These are phyloP conservation scores for Pandion haliaetus DNA, from an alignment of 2,113 vertebrate species.

Conservation along the genomic window DNA sequence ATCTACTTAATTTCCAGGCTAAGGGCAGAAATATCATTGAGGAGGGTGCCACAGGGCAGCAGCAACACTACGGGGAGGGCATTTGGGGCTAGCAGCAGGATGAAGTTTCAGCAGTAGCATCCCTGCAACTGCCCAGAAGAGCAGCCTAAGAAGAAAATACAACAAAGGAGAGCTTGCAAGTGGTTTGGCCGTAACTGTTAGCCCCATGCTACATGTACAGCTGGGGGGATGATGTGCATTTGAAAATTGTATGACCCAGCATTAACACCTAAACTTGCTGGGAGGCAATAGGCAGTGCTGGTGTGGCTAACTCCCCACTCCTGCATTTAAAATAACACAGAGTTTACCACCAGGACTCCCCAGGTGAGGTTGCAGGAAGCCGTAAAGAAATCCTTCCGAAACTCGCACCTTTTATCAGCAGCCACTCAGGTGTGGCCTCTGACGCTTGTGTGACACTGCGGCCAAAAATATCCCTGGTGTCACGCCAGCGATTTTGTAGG, in stretches of 20 bases:
- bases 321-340: not conserved
- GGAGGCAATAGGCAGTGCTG: not conserved
- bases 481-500: not conserved
- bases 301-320: not conserved
- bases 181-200: not conserved
- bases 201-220: accelerated
- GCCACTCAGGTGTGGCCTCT: not conserved
- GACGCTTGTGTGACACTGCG: not conserved
- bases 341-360: not conserved
- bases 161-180: not conserved
- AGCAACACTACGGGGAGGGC: accelerated
- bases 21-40: not conserved
- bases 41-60: not conserved
- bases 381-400: not conserved
- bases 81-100: not conserved
- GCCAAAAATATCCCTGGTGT: not conserved
- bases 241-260: not conserved
- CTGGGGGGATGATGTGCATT: not conserved
- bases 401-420: not conserved
- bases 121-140: not conserved
- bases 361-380: not conserved
- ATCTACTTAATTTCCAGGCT: not conserved
- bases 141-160: not conserved
- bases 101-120: not conserved
- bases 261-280: not conserved